A percentile compares a stretch with the other conserved stretches of the same genome.
These are phyloP conservation scores for Athripsodes cinereus DNA, from an alignment of 2,888 invertebrate species.

Conservation along the genomic window DNA sequence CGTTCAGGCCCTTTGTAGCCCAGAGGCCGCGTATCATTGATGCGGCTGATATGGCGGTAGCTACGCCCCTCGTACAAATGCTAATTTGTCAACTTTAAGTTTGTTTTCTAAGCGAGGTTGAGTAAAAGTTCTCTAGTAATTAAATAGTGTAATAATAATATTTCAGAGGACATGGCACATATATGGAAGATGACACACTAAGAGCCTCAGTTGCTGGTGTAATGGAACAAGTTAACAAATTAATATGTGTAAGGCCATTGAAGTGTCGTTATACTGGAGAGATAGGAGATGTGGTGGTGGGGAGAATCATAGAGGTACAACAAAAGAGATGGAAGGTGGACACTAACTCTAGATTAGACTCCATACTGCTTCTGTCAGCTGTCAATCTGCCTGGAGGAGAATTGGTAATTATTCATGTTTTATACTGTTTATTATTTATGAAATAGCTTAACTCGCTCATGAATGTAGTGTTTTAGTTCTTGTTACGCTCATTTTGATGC, in stretches of 20 bases:
- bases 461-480: too few relatives aligned
- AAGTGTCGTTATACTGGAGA: constrained; percentile 90
- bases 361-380: constrained; percentile 80
- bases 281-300: constrained; percentile 96
- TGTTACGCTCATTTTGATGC: too few relatives aligned
- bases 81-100: neutral
- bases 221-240: constrained; percentile 89
- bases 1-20: too few relatives aligned
- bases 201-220: constrained; percentile 93
- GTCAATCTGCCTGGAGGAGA: constrained; percentile 98
- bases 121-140: too few relatives aligned
- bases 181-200: constrained; percentile 73
- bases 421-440: too few relatives aligned
- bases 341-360: constrained; percentile 85
- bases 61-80: too few relatives aligned
- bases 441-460: too few relatives aligned
- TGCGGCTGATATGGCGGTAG: too few relatives aligned
- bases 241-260: constrained; percentile 85
- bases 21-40: too few relatives aligned
- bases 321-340: constrained; percentile 94
- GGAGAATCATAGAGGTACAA: constrained; percentile 89
- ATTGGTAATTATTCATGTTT: constrained; percentile 56
- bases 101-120: neutral
- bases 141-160: neutral
- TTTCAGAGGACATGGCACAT: constrained; percentile 97